Conservation (phyloP, 2,797 vertebrate species). For the Loris lydekkerianus region DNA sequence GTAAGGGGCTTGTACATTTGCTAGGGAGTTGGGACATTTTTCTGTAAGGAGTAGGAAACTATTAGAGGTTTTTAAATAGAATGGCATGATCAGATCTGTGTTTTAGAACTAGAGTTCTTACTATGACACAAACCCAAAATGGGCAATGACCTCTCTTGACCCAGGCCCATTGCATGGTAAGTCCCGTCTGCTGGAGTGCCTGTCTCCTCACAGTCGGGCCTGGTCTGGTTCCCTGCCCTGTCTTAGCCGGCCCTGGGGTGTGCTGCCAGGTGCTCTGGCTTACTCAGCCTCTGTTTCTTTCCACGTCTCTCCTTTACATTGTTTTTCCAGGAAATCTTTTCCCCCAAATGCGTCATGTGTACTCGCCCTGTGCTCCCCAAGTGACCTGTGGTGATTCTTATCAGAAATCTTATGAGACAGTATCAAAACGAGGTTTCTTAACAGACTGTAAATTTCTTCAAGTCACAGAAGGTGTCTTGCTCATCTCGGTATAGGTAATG, state of each 20-base stretch:
- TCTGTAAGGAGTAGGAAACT: neutral
- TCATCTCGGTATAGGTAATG: neutral
- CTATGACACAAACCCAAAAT: neutral
- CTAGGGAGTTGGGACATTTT: neutral
- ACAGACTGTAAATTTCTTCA: neutral
- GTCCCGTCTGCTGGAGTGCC: too few species aligned
- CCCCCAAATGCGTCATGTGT: neutral
- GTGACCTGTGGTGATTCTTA: too few species aligned
- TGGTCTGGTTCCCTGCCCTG: too few species aligned
- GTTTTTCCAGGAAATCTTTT: constrained; percentile 1
- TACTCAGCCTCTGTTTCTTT: neutral
- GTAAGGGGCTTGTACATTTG: neutral
- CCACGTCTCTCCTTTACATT: neutral
- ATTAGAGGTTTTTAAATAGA: neutral
- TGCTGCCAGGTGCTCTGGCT: neutral
- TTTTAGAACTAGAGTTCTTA: neutral
- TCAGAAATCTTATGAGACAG: neutral
- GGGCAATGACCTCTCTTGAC: neutral
- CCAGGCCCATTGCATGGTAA: neutral
- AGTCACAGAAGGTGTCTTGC: neutral
- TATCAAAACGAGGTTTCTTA: neutral
- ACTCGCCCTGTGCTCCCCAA: neutral
- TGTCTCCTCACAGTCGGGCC: rapidly evolving
- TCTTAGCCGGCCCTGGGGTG: neutral
- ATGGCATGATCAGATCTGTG: neutral